Base-by-base conservation (phyloP, 2,888 invertebrate species). In the Hypomecis atomaria region DNA sequence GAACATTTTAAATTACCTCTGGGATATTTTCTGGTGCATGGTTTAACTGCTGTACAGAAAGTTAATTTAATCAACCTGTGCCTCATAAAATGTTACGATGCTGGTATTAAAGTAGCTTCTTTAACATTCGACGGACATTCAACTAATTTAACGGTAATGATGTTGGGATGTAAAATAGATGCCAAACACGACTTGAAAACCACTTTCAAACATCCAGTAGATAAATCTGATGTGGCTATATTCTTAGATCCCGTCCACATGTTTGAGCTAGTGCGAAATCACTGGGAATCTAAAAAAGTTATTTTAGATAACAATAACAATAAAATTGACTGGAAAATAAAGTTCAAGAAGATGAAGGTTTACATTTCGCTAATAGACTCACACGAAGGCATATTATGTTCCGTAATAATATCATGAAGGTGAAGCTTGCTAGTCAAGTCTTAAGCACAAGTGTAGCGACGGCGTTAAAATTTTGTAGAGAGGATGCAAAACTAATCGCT, bases 121-220 rank as follows among this genome's bases (percentile, higher is more conserved):
- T 52, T 52, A 40, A 52, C 52, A 7, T 52, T 38, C 13, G 52
- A 52, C 23, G 52, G 53, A 4, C 53, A 53, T 53, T 7, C 53
- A 40, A 53, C 53, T 8, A 53, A 53, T 33, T 9, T 53, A 42
- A 42, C 53, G n/a, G 53, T 33, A 23, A 53, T 53, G 40, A 23
- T 42, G 23, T 33, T 42, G 33, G 42, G 42, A 33, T 53, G 53
- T 42, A 53, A 53, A 33, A 33, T 53, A 42, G 10, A 53, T 6
- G 1, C 23, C 9, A 9, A 13, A 9, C 7, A 40, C 23, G 10
- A 23, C 13, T 10, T 53, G 33, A 53, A 53, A 10, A 53, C 53
- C 8, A 42, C 42, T 9, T 53, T 53, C 10, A 40, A 53, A 23
- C 53, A 53, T 11, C 53, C 53, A 0, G 13, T 23, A 6, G 42